These are phyloP conservation scores for Phylloscopus trochilus DNA, from an alignment of 2,113 vertebrate genomes.

Conservation along the genomic window DNA sequence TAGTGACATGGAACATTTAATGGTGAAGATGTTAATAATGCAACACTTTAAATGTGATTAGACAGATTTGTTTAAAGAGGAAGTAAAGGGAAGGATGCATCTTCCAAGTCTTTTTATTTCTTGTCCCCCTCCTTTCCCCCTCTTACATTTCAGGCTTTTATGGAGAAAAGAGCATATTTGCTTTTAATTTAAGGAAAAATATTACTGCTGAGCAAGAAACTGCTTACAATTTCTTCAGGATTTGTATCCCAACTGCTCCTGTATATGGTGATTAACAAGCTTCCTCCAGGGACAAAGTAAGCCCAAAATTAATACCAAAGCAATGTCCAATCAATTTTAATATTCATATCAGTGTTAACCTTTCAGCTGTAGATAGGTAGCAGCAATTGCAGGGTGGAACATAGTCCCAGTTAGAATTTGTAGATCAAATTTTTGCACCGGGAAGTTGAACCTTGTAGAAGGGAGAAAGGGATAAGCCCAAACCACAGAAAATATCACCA, in stretches of 20 bases:
- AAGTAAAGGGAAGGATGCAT: neutral
- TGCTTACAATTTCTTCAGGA: neutral
- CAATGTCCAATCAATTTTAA: neutral
- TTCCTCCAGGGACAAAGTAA: neutral
- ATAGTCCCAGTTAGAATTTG: neutral
- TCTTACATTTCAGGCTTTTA: neutral
- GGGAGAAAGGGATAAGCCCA: neutral
- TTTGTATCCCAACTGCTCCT: neutral
- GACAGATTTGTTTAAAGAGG: neutral
- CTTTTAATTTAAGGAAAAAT: neutral
- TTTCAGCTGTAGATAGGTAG: neutral
- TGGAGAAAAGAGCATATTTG: neutral
- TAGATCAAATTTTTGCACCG: neutral
- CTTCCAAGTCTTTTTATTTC: neutral
- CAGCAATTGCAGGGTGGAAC: neutral
- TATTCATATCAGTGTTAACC: neutral
- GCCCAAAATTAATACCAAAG: neutral
- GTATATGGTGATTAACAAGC: neutral
- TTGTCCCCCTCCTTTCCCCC: neutral
- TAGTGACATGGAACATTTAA: neutral
- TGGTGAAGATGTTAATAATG: neutral
- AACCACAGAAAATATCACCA: neutral
- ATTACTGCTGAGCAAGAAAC: neutral
- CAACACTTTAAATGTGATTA: neutral
- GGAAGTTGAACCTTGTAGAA: neutral